A percentile compares a stretch with the other conserved stretches of the same genome.
Conservation (phyloP, 2,888 invertebrate genomes). For the Hipparchia sbordonii region DNA sequence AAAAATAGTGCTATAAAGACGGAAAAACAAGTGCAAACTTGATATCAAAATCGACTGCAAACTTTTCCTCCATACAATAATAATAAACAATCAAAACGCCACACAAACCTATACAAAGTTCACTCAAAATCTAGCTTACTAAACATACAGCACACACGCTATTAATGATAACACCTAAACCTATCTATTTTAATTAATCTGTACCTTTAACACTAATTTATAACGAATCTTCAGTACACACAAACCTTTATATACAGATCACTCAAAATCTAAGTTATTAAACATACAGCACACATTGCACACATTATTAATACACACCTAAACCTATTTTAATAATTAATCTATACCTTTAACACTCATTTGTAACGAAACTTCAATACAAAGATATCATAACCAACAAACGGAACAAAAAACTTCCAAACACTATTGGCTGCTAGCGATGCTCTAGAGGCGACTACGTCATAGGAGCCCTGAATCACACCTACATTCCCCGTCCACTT, state of each 20-base stretch:
- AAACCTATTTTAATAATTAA: background rate
- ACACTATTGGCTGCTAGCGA: conserved; percentile 7
- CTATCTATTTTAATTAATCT: background rate
- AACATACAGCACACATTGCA: background rate
- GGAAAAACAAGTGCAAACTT: background rate
- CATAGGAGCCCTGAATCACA: conserved; percentile 58
- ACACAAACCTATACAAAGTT: background rate
- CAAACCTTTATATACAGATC: background rate
- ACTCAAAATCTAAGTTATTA: background rate
- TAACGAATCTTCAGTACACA: background rate
- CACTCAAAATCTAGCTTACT: background rate
- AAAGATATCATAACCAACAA: conserved; percentile 1
- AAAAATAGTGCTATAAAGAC: background rate
- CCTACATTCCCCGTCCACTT: conserved; percentile 49
- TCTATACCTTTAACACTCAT: conserved; percentile 4
- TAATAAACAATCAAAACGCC: background rate
- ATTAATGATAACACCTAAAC: background rate
- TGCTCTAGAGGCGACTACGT: conserved; percentile 46
- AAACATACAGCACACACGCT: background rate
- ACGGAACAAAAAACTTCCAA: background rate
- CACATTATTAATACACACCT: background rate
- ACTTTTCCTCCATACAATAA: background rate
- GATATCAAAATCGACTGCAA: background rate
- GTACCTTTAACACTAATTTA: conserved; percentile 9
- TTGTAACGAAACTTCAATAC: background rate